Base-by-base conservation (phyloP, 1,140 invertebrate species). In the Drosophila triauraria region DNA sequence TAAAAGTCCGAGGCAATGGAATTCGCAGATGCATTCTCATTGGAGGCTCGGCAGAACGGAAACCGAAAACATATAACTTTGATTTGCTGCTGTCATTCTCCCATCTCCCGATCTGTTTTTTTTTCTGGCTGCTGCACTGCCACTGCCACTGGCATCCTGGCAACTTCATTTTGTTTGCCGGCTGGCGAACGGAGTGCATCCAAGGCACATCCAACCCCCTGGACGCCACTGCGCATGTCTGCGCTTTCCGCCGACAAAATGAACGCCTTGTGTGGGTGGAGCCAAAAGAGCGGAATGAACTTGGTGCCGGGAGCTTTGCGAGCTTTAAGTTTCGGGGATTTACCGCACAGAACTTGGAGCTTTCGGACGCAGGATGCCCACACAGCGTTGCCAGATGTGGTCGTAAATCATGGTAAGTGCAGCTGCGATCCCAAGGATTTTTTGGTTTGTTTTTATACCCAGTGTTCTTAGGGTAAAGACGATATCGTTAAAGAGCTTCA, bases 81-180 rank as follows among this genome's bases (percentile, higher is more conserved):
- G 54, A 79, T 79, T 63, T 63, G 59, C 64, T 71, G 67, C 59
- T 71, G 59, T 80, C 77, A 80, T 61, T 78, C 51, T 50, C 42
- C 44, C 54, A 64, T 42, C 67, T 27, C 48, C n/a, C 17, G 69
- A 8, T 30, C 10, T 61, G n/a, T 35, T n/a, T 12, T n/a, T 15
- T 20, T 13, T 17, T n/a, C 6, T 0, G 23, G 15, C n/a, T 35
- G 38, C 44, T 42, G 27, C 69, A 72, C 17, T 48, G 48, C 27
- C 69, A 13, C 35, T 38, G 35, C 35, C 35, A 30, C 27, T 38
- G 35, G 4, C 35, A 67, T 82, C 75, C 82, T 83, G 72, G 85
- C 50, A 90, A 88, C 85, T 88, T 88, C 85, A 88, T 90, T 88
- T 88, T 88, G 85, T 88, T 86, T 72, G 53, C 69, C 54, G 62